Conservation (phyloP, 2,888 invertebrate genomes). For the Drosophila peninsularis region DNA sequence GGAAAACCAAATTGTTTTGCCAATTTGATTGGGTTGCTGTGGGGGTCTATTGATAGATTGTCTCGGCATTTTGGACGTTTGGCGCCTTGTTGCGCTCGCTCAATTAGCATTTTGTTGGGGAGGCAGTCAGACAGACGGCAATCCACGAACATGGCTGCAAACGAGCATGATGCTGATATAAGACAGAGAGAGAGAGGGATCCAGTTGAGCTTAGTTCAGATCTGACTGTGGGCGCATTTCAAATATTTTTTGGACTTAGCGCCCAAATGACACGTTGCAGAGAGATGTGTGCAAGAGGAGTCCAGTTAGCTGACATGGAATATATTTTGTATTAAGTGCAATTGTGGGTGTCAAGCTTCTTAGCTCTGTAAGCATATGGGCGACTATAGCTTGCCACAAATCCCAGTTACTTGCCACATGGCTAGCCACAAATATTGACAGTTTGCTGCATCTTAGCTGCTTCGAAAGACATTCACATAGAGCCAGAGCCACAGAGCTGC, state of each 20-base stretch:
- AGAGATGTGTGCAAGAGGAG: constrained; percentile 12
- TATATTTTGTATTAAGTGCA: constrained; percentile 14
- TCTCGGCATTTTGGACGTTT: constrained; percentile 33
- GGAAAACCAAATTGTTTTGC: constrained; percentile 26
- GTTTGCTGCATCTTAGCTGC: constrained; percentile 34
- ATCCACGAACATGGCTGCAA: constrained; percentile 45
- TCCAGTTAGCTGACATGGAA: constrained; percentile 15
- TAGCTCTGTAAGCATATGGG: neutral
- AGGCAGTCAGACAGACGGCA: constrained; percentile 20
- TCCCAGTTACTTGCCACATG: constrained; percentile 37
- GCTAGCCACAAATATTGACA: constrained; percentile 52
- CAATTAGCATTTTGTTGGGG: constrained; percentile 67
- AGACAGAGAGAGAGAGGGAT: constrained; percentile 38
- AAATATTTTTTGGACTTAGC: constrained; percentile 21
- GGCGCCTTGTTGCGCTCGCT: constrained; percentile 61
- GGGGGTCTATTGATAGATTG: constrained; percentile 60
- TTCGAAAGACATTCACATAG: constrained; percentile 16
- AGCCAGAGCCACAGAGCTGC: neutral
- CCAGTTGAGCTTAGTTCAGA: constrained; percentile 1
- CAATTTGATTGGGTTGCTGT: constrained; percentile 40
- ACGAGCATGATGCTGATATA: constrained; percentile 57
- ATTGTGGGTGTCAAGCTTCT: constrained; percentile 16
- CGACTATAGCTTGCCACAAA: constrained; percentile 13
- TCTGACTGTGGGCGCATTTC: constrained; percentile 30
- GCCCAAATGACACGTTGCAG: constrained; percentile 42